A percentile compares a stretch with the other conserved stretches of the same genome.
Conservation (phyloP, 2,888 invertebrate species). For the Drosophila borealis region DNA sequence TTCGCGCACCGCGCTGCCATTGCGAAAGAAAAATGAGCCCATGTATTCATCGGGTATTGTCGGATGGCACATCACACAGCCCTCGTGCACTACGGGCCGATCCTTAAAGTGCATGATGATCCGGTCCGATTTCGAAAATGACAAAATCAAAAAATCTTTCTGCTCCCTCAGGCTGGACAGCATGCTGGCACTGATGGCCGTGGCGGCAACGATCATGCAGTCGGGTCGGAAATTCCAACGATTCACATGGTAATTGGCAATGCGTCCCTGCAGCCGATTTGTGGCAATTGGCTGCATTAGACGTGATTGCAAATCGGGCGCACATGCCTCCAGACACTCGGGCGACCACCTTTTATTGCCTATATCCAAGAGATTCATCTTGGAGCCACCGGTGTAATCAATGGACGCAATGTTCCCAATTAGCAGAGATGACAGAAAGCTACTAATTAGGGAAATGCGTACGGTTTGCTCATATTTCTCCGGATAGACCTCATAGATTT, state of each 20-base stretch:
- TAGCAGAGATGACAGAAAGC: constrained; percentile 60
- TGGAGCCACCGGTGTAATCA: constrained; percentile 52
- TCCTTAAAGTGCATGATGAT: constrained; percentile 90
- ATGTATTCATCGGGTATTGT: constrained; percentile 90
- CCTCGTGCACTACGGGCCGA: constrained; percentile 89
- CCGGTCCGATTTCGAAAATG: constrained; percentile 95
- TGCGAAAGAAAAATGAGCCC: constrained; percentile 94
- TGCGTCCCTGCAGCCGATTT: constrained; percentile 88
- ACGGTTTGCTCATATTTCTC: constrained; percentile 33
- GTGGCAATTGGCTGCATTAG: constrained; percentile 91
- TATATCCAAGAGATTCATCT: constrained; percentile 89
- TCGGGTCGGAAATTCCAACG: constrained; percentile 92
- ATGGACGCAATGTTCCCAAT: constrained; percentile 63
- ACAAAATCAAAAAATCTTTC: constrained; percentile 92
- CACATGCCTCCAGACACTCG: constrained; percentile 90
- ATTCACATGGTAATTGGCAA: constrained; percentile 92
- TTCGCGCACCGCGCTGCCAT: constrained; percentile 95
- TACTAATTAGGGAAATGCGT: constrained; percentile 61
- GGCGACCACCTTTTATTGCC: constrained; percentile 90
- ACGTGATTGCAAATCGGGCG: constrained; percentile 88
- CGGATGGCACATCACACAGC: constrained; percentile 94
- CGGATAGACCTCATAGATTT: constrained; percentile 22
- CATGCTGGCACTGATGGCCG: constrained; percentile 95
- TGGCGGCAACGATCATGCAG: constrained; percentile 93
- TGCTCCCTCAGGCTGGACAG: constrained; percentile 91